phyloP scores from a whole-genome alignment of 2,888 invertebrate species.

The Adineta ricciae region DNA sequence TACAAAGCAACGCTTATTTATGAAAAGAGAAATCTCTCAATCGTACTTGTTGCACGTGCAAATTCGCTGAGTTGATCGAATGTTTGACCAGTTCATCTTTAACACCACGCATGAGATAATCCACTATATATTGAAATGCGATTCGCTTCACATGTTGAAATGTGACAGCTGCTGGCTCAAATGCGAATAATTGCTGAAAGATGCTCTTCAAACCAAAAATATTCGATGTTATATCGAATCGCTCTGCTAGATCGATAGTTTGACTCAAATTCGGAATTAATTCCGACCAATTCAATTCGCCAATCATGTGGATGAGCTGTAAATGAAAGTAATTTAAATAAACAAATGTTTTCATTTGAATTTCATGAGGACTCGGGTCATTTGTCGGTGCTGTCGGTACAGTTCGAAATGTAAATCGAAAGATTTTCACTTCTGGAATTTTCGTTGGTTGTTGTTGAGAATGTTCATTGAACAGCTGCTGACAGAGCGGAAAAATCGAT shows the following conservation, averaged over 20 bases:
- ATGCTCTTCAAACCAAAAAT: not conserved
- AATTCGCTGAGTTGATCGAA: not conserved
- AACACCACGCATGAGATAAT: not conserved
- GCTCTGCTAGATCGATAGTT: slow-evolving; percentile 12
- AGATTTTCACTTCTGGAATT: not conserved
- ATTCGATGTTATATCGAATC: not conserved
- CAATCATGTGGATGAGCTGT: slow-evolving; percentile 12
- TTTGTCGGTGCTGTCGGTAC: not conserved
- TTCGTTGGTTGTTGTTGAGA: not conserved
- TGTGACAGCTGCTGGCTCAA: not conserved
- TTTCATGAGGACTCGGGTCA: not conserved
- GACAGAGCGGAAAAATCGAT: not conserved
- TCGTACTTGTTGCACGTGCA: not conserved
- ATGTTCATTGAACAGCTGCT: slow-evolving; percentile 7
- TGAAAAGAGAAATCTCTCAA: not conserved
- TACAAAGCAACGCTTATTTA: not conserved
- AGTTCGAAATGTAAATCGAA: slow-evolving; percentile 8
- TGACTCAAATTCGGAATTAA: not conserved
- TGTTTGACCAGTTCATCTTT: not conserved
- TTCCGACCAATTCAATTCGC: not conserved
- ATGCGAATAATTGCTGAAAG: not conserved
- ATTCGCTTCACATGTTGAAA: slow-evolving; percentile 10
- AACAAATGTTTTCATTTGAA: not conserved
- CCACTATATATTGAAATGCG: slow-evolving; percentile 14
- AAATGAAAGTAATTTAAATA: slow-evolving; percentile 18